phyloP scores from a whole-genome alignment of 1,140 invertebrate species.

The Helicoverpa zea region DNA sequence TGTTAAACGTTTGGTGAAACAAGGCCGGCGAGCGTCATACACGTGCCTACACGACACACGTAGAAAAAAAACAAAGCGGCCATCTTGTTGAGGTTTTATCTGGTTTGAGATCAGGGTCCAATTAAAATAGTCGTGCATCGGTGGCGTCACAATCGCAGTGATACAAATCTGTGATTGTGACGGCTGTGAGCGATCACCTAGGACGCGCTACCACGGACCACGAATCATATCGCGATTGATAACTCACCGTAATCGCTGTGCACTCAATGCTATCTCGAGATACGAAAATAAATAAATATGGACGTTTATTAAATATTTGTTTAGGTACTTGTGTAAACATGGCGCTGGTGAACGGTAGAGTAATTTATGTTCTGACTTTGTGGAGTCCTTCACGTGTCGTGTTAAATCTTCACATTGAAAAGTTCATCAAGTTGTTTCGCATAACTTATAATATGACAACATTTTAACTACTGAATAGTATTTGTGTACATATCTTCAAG shows the following conservation, averaged over 20 bases:
- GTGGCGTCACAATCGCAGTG: slow-evolving; percentile 80
- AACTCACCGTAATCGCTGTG: slow-evolving; percentile 33
- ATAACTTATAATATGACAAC: background rate
- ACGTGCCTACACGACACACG: slow-evolving; percentile 73
- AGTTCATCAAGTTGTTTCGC: slow-evolving; percentile 34
- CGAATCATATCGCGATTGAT: slow-evolving; percentile 36
- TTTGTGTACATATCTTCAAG: too few relatives aligned
- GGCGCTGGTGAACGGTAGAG: slow-evolving; percentile 12
- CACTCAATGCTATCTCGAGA: slow-evolving; percentile 19
- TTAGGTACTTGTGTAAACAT: slow-evolving; percentile 24
- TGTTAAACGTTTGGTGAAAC: slow-evolving; percentile 51
- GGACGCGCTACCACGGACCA: slow-evolving; percentile 52
- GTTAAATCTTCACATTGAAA: slow-evolving; percentile 18
- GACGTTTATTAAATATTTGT: slow-evolving; percentile 25
- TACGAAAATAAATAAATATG: slow-evolving; percentile 37
- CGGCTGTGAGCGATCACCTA: slow-evolving; percentile 81
- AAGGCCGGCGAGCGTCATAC: slow-evolving; percentile 71
- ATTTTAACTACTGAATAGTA: background rate
- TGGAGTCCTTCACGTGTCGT: slow-evolving; percentile 5
- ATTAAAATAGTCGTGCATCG: slow-evolving; percentile 86
- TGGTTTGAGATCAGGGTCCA: slow-evolving; percentile 80
- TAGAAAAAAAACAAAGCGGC: slow-evolving; percentile 73
- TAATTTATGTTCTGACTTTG: slow-evolving; percentile 24
- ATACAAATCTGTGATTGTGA: slow-evolving; percentile 79
- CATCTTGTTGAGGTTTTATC: slow-evolving; percentile 81